Base-by-base conservation (phyloP, 1,140 invertebrate genomes). In the Bathynomus jamesi region DNA sequence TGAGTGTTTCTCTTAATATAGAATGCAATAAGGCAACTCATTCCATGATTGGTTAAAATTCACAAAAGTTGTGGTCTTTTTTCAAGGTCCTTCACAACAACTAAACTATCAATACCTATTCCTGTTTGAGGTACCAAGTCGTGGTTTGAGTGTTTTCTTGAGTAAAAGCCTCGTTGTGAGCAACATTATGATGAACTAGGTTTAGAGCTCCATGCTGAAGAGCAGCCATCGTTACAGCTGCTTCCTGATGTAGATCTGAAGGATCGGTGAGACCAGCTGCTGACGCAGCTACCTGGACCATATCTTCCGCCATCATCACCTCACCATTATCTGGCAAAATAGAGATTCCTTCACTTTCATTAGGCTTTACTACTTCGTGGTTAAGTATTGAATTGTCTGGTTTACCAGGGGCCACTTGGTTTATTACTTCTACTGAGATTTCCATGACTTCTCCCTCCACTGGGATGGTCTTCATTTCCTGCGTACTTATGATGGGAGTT, bases 141-240 rank as follows among this genome's bases (percentile, higher is more conserved):
- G 1, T 3, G 13, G 40, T 21, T 53, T 53, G 11, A 53, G n/a
- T n/a, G n/a, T n/a, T n/a, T n/a, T n/a, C n/a, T n/a, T n/a, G n/a
- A n/a, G n/a, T n/a, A n/a, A n/a, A n/a, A n/a, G n/a, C n/a, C n/a
- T n/a, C n/a, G n/a, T n/a, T n/a, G n/a, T n/a, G n/a, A n/a, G n/a
- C n/a, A 53, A 17, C 25, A 25, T 24, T 28, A 46, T 68, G 66
- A 32, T 40, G 17, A 31, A 24, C n/a, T n/a, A 68, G 17, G n/a
- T 68, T 68, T 28, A 53, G 32, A 21, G 66, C 32, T 21, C 30
- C 60, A 28, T 53, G 32, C 31, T 68, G 66, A 5, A 68, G 32
- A 21, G 66, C 40, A 27, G 66, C 32, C 21, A 68, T 68, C 3
- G 66, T 24, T 24, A 68, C 32, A 32, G 66, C 66, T 25, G 66